phyloP scores from a whole-genome alignment of 2,797 vertebrate species.

The Morus bassanus region DNA sequence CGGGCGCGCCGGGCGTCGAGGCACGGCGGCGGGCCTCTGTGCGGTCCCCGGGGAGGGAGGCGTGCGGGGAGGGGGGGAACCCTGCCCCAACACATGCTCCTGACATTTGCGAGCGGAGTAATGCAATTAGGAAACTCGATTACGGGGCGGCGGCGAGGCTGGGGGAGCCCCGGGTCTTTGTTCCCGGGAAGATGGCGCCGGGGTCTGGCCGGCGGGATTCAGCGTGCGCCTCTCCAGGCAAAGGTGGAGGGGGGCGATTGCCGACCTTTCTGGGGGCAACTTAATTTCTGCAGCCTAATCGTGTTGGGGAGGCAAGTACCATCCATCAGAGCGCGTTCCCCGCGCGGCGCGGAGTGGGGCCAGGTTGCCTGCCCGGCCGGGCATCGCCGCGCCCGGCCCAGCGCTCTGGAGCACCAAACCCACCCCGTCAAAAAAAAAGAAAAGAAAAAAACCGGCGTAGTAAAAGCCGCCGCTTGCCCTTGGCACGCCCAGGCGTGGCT shows the following conservation, averaged over 20 bases:
- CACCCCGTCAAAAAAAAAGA: no score
- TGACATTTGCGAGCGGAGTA: conserved; percentile 76
- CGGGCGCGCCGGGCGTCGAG: background rate
- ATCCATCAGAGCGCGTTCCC: conserved; percentile 47
- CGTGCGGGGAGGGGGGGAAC: background rate
- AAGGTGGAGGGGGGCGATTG: background rate
- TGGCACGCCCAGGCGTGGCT: background rate
- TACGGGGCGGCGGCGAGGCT: conserved; percentile 21
- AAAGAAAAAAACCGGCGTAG: no score
- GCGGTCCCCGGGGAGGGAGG: background rate
- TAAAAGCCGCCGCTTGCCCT: background rate
- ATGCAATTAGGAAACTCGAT: conserved; percentile 75
- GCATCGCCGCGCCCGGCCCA: background rate
- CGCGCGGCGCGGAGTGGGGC: background rate
- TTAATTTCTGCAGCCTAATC: conserved; percentile 61
- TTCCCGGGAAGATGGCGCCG: conserved; percentile 55
- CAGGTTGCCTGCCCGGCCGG: background rate
- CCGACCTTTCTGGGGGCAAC: conserved; percentile 47
- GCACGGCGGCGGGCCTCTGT: background rate
- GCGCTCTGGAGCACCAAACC: rapidly evolving
- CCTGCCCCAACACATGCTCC: conserved; percentile 63
- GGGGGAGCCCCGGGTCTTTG: conserved; percentile 58
- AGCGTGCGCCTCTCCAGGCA: conserved; percentile 39
- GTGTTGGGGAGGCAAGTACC: conserved; percentile 9
- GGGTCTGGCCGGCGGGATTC: conserved; percentile 17